Evolutionary conservation across 2,113 vertebrate species (phyloP).

Genomic region (Prolemur simus): DNA sequence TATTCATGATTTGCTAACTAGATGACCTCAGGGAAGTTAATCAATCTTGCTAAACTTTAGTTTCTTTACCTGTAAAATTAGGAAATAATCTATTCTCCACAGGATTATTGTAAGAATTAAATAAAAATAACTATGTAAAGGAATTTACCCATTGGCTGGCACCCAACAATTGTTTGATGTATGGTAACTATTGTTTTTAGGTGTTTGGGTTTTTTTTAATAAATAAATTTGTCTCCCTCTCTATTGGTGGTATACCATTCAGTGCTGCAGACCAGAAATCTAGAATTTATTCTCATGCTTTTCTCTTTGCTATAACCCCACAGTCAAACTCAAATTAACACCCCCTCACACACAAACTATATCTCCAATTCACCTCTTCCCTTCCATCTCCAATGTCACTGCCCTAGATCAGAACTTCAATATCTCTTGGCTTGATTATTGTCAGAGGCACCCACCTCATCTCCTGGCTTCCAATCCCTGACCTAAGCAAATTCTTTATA

Average conservation of each 20-base stretch:
- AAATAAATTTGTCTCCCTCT: neutral
- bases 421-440: neutral
- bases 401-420: neutral
- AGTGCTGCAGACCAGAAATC: neutral
- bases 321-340: neutral
- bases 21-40: neutral
- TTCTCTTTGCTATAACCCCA: neutral
- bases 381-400: neutral
- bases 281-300: neutral
- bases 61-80: neutral
- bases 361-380: neutral
- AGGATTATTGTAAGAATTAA: neutral
- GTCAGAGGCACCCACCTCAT: neutral
- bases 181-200: neutral
- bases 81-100: neutral
- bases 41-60: neutral
- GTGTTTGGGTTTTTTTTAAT: neutral
- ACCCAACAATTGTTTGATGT: neutral
- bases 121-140: neutral
- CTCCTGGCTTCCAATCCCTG: neutral
- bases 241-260: neutral
- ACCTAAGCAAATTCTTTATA: neutral
- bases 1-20: neutral
- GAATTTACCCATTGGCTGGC: neutral
- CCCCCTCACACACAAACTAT: neutral